phyloP scores from a whole-genome alignment of 2,113 vertebrate species.

The Pogona vitticeps region DNA sequence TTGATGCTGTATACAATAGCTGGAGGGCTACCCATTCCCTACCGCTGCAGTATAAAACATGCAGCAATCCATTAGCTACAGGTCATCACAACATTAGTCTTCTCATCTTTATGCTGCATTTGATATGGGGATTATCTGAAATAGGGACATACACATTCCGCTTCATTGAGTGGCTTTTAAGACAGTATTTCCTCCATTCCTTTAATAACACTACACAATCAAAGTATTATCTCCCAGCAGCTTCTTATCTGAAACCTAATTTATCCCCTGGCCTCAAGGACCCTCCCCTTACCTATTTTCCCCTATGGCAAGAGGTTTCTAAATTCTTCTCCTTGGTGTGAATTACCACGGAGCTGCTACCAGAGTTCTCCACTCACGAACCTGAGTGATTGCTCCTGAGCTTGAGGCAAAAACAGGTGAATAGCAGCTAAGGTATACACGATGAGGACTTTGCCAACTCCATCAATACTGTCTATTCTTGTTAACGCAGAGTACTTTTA shows the following conservation, averaged over 20 bases:
- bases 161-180: not conserved
- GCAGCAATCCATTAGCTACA: not conserved
- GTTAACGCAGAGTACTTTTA: not conserved
- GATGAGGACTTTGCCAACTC: not conserved
- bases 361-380: not conserved
- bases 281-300: too few species aligned
- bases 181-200: not conserved
- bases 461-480: too few species aligned
- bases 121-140: not conserved
- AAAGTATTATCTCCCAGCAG: not conserved
- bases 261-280: not conserved
- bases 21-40: not conserved
- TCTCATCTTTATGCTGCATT: not conserved
- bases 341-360: not conserved
- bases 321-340: too few species aligned
- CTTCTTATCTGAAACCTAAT: not conserved
- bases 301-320: not conserved
- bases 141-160: not conserved
- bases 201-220: not conserved
- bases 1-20: not conserved
- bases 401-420: constrained; percentile 16
- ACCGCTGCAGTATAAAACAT: not conserved
- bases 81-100: not conserved
- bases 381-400: not conserved
- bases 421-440: too few species aligned